These are phyloP conservation scores for Hydrotaea cyrtoneurina DNA, from an alignment of 2,888 invertebrate genomes.

Conservation along the genomic window DNA sequence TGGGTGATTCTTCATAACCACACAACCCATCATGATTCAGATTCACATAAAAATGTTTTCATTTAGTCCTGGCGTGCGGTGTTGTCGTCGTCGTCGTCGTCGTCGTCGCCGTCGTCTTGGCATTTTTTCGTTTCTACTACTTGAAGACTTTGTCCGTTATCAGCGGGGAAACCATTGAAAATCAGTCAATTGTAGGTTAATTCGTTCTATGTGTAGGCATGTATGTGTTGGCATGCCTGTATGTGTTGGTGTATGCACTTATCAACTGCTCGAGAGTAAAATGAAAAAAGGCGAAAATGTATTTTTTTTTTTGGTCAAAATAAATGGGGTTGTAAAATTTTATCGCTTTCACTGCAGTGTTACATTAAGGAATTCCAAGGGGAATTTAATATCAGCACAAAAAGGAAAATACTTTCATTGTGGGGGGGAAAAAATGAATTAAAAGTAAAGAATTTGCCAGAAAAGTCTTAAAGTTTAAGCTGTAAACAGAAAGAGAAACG, in stretches of 20 bases:
- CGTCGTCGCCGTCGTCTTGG: no score
- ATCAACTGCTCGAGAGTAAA: constrained; percentile 18
- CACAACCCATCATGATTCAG: no score
- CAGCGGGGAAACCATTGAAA: constrained; percentile 31
- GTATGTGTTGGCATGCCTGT: not conserved
- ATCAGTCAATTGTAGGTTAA: constrained; percentile 29
- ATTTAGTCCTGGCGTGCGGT: constrained; percentile 15
- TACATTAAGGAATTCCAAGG: not conserved
- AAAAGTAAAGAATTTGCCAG: no score
- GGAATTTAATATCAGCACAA: not conserved
- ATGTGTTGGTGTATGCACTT: constrained; percentile 41
- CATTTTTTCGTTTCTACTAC: not conserved
- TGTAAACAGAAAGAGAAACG: no score
- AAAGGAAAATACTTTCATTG: not conserved
- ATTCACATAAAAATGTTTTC: constrained; percentile 28
- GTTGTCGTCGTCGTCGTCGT: no score
- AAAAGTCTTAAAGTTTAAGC: no score
- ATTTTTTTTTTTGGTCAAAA: constrained; percentile 26
- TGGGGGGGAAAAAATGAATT: no score
- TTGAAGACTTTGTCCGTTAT: constrained; percentile 11
- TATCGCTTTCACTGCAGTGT: constrained; percentile 6
- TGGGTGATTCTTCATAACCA: not conserved
- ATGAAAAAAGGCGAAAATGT: constrained; percentile 62
- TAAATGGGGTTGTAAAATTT: constrained; percentile 23
- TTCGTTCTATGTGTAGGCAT: constrained; percentile 12